These are phyloP conservation scores for Onthophagus sagittarius DNA, from an alignment of 2,888 invertebrate genomes.

Conservation along the genomic window DNA sequence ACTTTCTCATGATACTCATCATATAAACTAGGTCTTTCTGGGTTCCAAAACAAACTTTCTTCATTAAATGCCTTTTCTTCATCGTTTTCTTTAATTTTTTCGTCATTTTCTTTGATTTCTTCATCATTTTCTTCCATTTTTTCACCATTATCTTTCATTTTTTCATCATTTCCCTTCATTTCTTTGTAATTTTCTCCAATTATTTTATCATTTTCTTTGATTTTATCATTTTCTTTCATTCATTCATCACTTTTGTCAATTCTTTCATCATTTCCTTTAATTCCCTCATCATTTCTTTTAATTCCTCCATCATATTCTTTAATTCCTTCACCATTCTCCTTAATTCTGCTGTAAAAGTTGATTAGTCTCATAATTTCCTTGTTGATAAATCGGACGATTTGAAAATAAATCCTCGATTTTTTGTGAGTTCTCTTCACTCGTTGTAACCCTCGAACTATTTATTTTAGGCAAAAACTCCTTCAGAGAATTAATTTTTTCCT, in stretches of 20 bases:
- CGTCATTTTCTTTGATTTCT: no score
- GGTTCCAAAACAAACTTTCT: background rate
- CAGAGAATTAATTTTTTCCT: conserved; percentile 22
- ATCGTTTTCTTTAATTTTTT: background rate
- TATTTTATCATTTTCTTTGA: no score
- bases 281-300: no score
- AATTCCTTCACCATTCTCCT: no score
- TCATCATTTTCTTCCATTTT: no score
- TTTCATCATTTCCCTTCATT: no score
- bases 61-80: background rate
- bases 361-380: conserved; percentile 23
- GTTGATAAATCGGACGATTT: conserved; percentile 19
- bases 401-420: conserved; percentile 18
- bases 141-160: no score
- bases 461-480: conserved; percentile 25
- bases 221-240: no score
- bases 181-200: no score
- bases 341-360: conserved; percentile 28
- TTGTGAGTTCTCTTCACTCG: background rate
- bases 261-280: no score
- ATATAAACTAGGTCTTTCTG: background rate
- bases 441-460: background rate
- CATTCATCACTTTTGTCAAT: no score
- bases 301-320: no score
- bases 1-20: background rate